These are phyloP conservation scores for Gambusia yucatana DNA, from an alignment of 2,797 vertebrate species.

Conservation along the genomic window DNA sequence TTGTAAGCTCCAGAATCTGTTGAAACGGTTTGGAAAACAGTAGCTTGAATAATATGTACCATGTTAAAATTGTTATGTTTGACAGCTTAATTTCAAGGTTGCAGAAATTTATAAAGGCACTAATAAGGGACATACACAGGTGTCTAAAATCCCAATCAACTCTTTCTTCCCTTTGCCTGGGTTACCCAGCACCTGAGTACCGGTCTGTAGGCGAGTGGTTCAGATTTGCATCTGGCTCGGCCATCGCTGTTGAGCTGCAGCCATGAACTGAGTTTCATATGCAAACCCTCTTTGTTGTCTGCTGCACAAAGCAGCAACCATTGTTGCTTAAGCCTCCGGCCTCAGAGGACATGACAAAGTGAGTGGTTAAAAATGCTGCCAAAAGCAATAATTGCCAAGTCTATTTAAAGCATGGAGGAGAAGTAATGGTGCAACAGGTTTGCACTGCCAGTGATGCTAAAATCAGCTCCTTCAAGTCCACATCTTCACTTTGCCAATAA, in stretches of 20 bases:
- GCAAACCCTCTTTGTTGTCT: not conserved
- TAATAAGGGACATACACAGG: not conserved
- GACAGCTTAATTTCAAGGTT: not conserved
- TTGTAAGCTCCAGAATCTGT: not conserved
- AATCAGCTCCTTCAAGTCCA: conserved; percentile 5
- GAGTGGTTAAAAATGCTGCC: not conserved
- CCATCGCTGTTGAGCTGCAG: not conserved
- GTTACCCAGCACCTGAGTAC: not conserved
- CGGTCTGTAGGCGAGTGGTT: not conserved
- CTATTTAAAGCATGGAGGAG: not conserved
- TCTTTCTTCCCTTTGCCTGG: not conserved
- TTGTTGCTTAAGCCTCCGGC: not conserved
- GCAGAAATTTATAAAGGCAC: not conserved
- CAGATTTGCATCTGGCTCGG: not conserved
- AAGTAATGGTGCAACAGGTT: conserved; percentile 4
- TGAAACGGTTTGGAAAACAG: not conserved
- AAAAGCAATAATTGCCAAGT: not conserved
- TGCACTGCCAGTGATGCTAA: not conserved
- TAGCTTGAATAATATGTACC: not conserved
- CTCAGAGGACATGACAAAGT: conserved; percentile 1
- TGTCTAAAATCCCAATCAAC: not conserved
- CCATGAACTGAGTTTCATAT: not conserved
- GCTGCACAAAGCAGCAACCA: conserved; percentile 3
- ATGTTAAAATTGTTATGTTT: not conserved
- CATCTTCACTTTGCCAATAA: conserved; percentile 10